A percentile compares a stretch with the other conserved stretches of the same genome.
Evolutionary conservation across 1,140 invertebrate genomes (phyloP).

Genomic region (Cydia pomonella): DNA sequence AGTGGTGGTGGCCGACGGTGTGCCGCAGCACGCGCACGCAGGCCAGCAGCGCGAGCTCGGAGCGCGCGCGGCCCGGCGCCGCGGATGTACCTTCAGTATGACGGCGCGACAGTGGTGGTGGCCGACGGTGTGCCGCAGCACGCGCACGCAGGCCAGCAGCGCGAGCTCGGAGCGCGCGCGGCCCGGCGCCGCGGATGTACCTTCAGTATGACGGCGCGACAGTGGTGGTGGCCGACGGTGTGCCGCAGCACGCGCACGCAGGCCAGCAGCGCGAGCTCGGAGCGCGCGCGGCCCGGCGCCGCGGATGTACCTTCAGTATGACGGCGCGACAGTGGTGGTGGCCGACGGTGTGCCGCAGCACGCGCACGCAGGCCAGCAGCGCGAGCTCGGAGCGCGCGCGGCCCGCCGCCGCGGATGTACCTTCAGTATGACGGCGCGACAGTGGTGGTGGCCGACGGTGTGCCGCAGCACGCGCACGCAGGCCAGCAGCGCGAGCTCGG

Average conservation of each 20-base stretch:
- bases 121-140: conserved; percentile 47
- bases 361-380: conserved; percentile 42
- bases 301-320: too few species aligned
- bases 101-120: conserved; percentile 63
- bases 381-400: conserved; percentile 40
- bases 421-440: conserved; percentile 51
- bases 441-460: conserved; percentile 57
- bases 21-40: conserved; percentile 48
- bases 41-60: conserved; percentile 39
- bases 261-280: conserved; percentile 39
- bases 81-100: too few species aligned
- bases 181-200: conserved; percentile 37
- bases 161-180: conserved; percentile 40
- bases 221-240: conserved; percentile 57
- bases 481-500: conserved; percentile 39
- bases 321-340: conserved; percentile 63
- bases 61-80: conserved; percentile 38
- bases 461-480: conserved; percentile 48
- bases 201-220: conserved; percentile 51
- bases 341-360: conserved; percentile 47
- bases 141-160: conserved; percentile 42
- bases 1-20: conserved; percentile 57
- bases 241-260: conserved; percentile 48
- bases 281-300: conserved; percentile 38
- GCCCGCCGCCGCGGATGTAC: conserved; percentile 37